Conservation (phyloP, 2,888 invertebrate species). For the Eucriotettix oculatus region DNA sequence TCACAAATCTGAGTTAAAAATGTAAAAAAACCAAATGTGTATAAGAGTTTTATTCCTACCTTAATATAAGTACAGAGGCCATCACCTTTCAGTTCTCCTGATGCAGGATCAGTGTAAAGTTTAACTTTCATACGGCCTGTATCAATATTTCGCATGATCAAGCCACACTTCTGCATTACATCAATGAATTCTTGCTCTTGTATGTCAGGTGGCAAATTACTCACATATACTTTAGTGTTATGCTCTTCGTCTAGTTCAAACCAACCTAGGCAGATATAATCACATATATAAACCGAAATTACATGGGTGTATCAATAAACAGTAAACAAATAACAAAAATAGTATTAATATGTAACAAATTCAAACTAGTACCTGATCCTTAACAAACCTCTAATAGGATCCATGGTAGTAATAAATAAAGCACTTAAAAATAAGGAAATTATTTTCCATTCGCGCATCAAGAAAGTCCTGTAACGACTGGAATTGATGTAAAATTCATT, state of each 20-base stretch:
- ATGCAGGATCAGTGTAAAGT: slow-evolving; percentile 61
- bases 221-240: slow-evolving; percentile 93
- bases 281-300: background rate
- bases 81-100: slow-evolving; percentile 82
- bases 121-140: slow-evolving; percentile 76
- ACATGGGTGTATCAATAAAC: background rate
- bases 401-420: too few relatives aligned
- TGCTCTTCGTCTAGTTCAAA: slow-evolving; percentile 76
- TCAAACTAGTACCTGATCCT: too few relatives aligned
- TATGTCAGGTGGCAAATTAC: slow-evolving; percentile 74
- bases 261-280: slow-evolving; percentile 48
- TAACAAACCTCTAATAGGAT: too few relatives aligned
- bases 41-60: slow-evolving; percentile 30
- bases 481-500: too few relatives aligned
- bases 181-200: slow-evolving; percentile 80
- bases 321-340: too few relatives aligned
- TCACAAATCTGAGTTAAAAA: too few relatives aligned
- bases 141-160: slow-evolving; percentile 74
- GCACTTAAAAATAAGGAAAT: too few relatives aligned
- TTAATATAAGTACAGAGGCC: slow-evolving; percentile 91
- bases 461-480: too few relatives aligned
- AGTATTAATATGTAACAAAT: too few relatives aligned
- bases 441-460: too few relatives aligned
- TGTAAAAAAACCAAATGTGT: too few relatives aligned
- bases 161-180: slow-evolving; percentile 90